These are phyloP conservation scores for Ormyrus labotus DNA, from an alignment of 2,888 invertebrate genomes.

Conservation along the genomic window DNA sequence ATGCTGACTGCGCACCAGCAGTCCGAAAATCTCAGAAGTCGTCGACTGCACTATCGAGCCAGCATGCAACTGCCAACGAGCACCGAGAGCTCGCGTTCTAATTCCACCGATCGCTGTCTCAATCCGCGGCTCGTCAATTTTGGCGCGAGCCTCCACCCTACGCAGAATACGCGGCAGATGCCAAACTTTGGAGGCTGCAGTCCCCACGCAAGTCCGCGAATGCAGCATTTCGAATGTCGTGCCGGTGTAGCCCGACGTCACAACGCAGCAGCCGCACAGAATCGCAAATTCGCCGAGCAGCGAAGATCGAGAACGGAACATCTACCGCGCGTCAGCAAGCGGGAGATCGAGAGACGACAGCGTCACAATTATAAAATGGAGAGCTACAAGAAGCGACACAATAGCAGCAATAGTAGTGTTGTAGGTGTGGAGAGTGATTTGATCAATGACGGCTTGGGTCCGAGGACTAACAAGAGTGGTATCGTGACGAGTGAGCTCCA, in stretches of 20 bases:
- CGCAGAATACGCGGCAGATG: constrained; percentile 72
- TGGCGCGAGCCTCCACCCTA: constrained; percentile 72
- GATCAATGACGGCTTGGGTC: constrained; percentile 72
- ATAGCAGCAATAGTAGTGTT: constrained; percentile 53
- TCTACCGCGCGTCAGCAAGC: constrained; percentile 65
- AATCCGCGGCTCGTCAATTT: constrained; percentile 67
- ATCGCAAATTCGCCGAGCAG: constrained; percentile 70
- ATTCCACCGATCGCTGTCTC: constrained; percentile 70
- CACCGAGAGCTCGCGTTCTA: constrained; percentile 72
- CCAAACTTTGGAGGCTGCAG: constrained; percentile 73
- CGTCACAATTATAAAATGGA: constrained; percentile 17
- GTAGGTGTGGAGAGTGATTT: constrained; percentile 54
- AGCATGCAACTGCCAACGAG: constrained; percentile 60
- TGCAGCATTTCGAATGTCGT: constrained; percentile 71
- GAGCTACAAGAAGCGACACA: constrained; percentile 27
- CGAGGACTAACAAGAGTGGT: constrained; percentile 72
- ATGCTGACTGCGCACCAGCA: neutral
- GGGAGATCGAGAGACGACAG: constrained; percentile 25
- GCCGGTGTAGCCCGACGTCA: constrained; percentile 48
- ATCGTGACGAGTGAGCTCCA: constrained; percentile 51
- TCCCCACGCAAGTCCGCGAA: constrained; percentile 70
- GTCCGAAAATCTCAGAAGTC: too few relatives aligned
- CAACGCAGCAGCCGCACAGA: constrained; percentile 59
- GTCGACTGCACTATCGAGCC: constrained; percentile 1
- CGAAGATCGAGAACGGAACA: constrained; percentile 70